phyloP scores from a whole-genome alignment of 2,113 vertebrate genomes.

The Poecilia latipinna region DNA sequence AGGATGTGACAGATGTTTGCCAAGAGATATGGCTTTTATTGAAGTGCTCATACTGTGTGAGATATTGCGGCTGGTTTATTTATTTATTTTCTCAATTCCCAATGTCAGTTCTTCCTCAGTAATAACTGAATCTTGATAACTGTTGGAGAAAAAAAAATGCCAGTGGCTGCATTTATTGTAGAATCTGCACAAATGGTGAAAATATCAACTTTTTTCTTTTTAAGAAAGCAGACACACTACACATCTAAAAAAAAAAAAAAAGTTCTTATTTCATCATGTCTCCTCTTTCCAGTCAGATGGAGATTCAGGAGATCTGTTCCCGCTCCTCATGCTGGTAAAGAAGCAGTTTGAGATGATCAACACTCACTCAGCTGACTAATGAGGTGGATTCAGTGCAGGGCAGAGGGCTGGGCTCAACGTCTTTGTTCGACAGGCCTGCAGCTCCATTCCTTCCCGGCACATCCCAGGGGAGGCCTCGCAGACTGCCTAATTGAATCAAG shows the following conservation, averaged over 20 bases:
- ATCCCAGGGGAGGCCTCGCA: slow-evolving; percentile 86
- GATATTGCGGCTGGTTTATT: slow-evolving; percentile 20
- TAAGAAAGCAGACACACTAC: not conserved
- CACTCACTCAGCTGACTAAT: slow-evolving; percentile 82
- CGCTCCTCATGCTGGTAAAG: slow-evolving; percentile 9
- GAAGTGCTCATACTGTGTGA: slow-evolving; percentile 34
- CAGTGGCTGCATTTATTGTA: not conserved
- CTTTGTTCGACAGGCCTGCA: slow-evolving; percentile 86
- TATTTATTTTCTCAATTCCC: slow-evolving; percentile 18
- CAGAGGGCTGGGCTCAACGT: slow-evolving; percentile 72
- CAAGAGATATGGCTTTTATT: slow-evolving; percentile 56
- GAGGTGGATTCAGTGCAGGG: slow-evolving; percentile 73
- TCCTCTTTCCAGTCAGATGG: not conserved
- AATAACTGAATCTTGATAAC: not conserved
- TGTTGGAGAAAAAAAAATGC: not conserved
- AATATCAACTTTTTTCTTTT: not conserved
- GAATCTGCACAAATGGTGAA: not conserved
- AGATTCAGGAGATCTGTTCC: slow-evolving; percentile 16
- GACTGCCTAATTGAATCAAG: slow-evolving; percentile 93
- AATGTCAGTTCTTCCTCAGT: slow-evolving; percentile 4
- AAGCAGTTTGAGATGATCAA: slow-evolving; percentile 67
- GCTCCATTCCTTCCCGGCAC: slow-evolving; percentile 51
- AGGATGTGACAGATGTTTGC: slow-evolving; percentile 62
- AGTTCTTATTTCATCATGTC: not conserved
- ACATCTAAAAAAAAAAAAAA: slow-evolving; percentile 12